phyloP scores from a whole-genome alignment of 2,888 invertebrate genomes.

The Xylocampa areola region DNA sequence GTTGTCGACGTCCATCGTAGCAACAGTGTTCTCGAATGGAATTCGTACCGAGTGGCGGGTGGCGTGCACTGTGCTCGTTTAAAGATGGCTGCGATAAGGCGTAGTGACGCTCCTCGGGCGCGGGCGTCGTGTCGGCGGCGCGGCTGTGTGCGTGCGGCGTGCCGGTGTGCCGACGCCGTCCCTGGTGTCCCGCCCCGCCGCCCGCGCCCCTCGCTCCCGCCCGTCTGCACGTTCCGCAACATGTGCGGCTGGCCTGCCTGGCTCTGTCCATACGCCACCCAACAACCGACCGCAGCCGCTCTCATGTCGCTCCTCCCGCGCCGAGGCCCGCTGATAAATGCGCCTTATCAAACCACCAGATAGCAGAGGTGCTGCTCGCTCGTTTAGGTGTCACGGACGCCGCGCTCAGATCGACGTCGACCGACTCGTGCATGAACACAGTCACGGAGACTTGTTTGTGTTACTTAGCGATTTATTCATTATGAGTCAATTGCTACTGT shows the following conservation, averaged over 20 bases:
- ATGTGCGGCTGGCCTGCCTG: slow-evolving; percentile 79
- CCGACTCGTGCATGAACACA: slow-evolving; percentile 74
- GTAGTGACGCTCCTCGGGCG: slow-evolving; percentile 86
- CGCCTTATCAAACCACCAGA: slow-evolving; percentile 86
- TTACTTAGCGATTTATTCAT: slow-evolving; percentile 72
- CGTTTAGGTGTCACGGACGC: slow-evolving; percentile 88
- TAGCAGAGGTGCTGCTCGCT: slow-evolving; percentile 88
- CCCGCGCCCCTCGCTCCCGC: slow-evolving; percentile 49
- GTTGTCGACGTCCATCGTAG: slow-evolving; percentile 74
- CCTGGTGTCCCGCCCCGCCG: slow-evolving; percentile 74
- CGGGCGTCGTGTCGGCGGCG: slow-evolving; percentile 81
- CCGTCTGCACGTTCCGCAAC: slow-evolving; percentile 84
- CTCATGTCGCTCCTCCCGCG: slow-evolving; percentile 77
- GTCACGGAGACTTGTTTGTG: slow-evolving; percentile 77
- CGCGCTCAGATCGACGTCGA: slow-evolving; percentile 70
- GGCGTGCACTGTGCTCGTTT: slow-evolving; percentile 87
- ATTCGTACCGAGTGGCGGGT: slow-evolving; percentile 85
- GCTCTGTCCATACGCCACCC: slow-evolving; percentile 69
- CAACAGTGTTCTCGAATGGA: slow-evolving; percentile 81
- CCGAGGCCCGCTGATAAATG: slow-evolving; percentile 83
- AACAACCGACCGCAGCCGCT: slow-evolving; percentile 75
- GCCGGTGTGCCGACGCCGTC: slow-evolving; percentile 79
- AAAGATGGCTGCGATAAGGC: slow-evolving; percentile 89
- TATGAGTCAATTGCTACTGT: slow-evolving; percentile 72
- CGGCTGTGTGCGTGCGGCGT: slow-evolving; percentile 82